Base-by-base conservation (phyloP, 35 echinoderm and acorn worm genomes). In the Amphiura filiformis region DNA sequence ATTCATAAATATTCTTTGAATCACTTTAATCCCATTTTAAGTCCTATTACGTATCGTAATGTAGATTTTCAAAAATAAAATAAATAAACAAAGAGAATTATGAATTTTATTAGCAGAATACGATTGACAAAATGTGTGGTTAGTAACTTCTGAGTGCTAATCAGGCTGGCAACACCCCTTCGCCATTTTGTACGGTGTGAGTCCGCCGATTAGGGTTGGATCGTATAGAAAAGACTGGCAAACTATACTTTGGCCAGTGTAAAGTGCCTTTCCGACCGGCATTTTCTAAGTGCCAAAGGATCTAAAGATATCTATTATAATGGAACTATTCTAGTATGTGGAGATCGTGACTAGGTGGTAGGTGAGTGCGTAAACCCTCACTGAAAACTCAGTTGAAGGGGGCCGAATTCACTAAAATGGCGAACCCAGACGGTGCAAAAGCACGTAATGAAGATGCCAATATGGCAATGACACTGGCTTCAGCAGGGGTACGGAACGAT, bases 351-450 rank as follows among this genome's bases (percentile, higher is more conserved):
- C 39, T 35, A 13, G 40, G 42, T 35, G 26, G 52, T 42, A 70
- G 61, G 61, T 70, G 61, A 70, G 61, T 70, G 61, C 15, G 2
- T 2, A 15, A 70, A 70, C 9, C 61, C 61, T 70, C 11, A 26
- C 61, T 70, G 61, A 70, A 47, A 70, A 70, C 61, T 70, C 61
- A 70, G 61, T 70, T 70, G 61, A 70, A 70, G 37, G 56, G 49
- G 38, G 61, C 34, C 83, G 56, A 85, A 85, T 34, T 76, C 81
- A 9, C 56, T 7, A 70, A 70, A 78, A 87, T 87, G 85, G 85
- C 85, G 75, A 87, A 87, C 76, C 61, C 34, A 87, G 85, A 76
- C 75, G 85, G 65, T 78, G 65, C 76, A 36, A 87, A 87, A 77
- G 36, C 65, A 44, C 38, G 65, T 38, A 87, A 77, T 78, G 85